Evolutionary conservation across 2,888 invertebrate species (phyloP).

Genomic region (Aporophyla lueneburgensis): DNA sequence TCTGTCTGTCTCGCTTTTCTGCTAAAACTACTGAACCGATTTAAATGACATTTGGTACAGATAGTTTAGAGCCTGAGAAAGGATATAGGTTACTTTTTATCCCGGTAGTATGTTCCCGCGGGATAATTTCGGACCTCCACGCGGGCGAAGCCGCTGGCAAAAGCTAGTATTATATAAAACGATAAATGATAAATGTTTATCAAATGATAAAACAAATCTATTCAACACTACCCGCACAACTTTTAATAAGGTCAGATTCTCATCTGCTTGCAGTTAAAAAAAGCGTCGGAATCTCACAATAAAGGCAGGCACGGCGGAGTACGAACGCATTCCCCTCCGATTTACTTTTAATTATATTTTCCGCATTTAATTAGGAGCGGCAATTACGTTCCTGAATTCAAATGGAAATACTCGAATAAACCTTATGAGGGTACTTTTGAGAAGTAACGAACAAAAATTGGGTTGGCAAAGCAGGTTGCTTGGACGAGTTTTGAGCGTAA

Average conservation of each 20-base stretch:
- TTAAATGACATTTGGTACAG: no score
- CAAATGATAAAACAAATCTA: background rate
- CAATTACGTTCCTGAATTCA: conserved; percentile 58
- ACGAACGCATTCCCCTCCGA: conserved; percentile 40
- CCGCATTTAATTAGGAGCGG: conserved; percentile 62
- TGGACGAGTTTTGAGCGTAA: background rate
- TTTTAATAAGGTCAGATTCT: conserved; percentile 38
- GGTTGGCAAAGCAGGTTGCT: background rate
- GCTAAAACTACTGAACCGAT: no score
- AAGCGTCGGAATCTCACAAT: conserved; percentile 37
- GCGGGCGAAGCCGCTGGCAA: no score
- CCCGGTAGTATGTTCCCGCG: no score
- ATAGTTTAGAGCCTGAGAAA: no score
- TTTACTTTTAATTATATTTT: conserved; percentile 65
- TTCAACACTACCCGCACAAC: conserved; percentile 4
- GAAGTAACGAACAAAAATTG: conserved; percentile 12
- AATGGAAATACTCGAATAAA: conserved; percentile 58
- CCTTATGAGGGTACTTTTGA: conserved; percentile 20
- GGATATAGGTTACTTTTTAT: no score
- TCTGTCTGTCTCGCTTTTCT: no score
- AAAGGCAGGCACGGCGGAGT: conserved; percentile 5
- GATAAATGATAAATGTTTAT: no score
- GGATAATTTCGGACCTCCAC: no score
- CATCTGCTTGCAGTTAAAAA: conserved; percentile 35
- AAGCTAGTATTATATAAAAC: no score